A percentile compares a stretch with the other conserved stretches of the same genome.
Conservation (phyloP, 1,140 invertebrate species). For the Battus philenor region DNA sequence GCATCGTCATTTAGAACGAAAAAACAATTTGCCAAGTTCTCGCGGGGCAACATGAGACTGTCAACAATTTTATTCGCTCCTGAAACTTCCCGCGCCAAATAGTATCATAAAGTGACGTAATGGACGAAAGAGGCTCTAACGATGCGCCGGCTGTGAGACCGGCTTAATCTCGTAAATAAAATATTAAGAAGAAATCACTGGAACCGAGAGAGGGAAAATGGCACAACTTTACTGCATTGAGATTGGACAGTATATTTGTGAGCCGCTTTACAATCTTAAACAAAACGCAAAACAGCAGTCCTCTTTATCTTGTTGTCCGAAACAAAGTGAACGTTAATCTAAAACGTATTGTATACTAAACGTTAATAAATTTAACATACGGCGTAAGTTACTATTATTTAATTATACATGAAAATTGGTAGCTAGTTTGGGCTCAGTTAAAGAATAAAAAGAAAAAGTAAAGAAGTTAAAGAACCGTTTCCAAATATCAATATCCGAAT, state of each 20-base stretch:
- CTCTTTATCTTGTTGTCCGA: too few relatives aligned
- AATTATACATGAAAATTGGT: too few relatives aligned
- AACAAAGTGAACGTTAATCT: too few relatives aligned
- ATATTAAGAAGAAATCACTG: constrained; percentile 66
- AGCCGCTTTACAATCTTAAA: constrained; percentile 17
- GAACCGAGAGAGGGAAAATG: constrained; percentile 38
- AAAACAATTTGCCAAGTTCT: constrained; percentile 40
- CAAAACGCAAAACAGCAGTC: too few relatives aligned
- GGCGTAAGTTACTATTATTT: too few relatives aligned
- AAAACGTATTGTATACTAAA: too few relatives aligned
- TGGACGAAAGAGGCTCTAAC: constrained; percentile 52
- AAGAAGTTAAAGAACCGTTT: too few relatives aligned
- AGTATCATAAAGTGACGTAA: constrained; percentile 59
- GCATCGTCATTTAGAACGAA: constrained; percentile 26
- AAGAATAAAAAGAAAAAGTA: too few relatives aligned
- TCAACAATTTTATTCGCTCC: constrained; percentile 42
- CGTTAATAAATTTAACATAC: too few relatives aligned
- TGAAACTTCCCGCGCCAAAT: constrained; percentile 43
- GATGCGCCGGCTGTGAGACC: constrained; percentile 46
- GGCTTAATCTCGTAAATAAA: constrained; percentile 64
- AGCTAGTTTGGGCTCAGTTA: too few relatives aligned
- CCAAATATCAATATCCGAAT: too few relatives aligned
- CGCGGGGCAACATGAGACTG: constrained; percentile 30
- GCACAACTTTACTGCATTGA: constrained; percentile 39
- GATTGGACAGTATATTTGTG: constrained; percentile 36